phyloP scores from a whole-genome alignment of 2,797 vertebrate genomes.

The Streptopelia turtur region DNA sequence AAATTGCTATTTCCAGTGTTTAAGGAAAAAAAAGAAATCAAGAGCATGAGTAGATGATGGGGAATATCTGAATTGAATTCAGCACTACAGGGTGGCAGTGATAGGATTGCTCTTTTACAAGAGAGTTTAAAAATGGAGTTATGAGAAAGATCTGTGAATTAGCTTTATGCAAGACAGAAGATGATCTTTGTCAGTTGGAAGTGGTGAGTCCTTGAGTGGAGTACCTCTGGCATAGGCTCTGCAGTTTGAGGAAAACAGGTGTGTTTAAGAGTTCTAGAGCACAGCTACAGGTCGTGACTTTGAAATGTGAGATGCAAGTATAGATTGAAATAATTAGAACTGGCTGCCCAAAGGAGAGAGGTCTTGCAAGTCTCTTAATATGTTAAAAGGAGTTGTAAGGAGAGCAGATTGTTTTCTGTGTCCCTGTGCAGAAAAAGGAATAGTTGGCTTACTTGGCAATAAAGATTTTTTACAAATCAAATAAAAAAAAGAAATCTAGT shows the following conservation, averaged over 20 bases:
- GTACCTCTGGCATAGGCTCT: neutral
- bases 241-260: neutral
- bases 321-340: neutral
- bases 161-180: neutral
- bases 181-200: neutral
- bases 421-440: neutral
- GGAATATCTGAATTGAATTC: neutral
- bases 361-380: neutral
- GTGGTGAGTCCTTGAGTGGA: neutral
- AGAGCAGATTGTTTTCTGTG: neutral
- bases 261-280: neutral
- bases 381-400: neutral
- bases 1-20: neutral
- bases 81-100: neutral
- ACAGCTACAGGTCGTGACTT: neutral
- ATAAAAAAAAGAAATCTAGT: neutral
- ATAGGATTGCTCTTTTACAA: neutral
- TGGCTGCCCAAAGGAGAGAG: neutral
- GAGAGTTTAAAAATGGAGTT: neutral
- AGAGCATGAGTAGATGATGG: neutral
- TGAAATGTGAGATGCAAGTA: neutral
- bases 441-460: neutral
- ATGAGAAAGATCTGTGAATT: neutral
- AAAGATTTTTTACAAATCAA: neutral
- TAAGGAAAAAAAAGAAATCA: neutral